phyloP scores from a whole-genome alignment of 2,113 vertebrate genomes.

The Labeo rohita region DNA sequence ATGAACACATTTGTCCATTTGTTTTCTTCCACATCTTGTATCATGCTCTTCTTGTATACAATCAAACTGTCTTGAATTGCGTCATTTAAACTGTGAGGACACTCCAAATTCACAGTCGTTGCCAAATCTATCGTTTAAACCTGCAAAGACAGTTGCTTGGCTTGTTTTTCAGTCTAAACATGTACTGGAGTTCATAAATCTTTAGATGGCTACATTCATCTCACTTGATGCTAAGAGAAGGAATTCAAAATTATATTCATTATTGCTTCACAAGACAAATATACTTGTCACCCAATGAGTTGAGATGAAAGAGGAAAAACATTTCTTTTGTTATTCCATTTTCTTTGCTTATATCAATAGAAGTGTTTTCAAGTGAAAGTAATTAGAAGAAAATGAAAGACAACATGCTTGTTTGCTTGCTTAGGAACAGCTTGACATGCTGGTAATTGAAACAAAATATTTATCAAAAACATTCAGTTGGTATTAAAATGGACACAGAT shows the following conservation, averaged over 20 bases:
- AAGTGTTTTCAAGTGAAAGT: constrained; percentile 30
- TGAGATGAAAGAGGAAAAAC: constrained; percentile 7
- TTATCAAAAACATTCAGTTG: constrained; percentile 21
- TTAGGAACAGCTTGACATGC: background rate
- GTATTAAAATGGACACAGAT: background rate
- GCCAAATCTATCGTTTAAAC: background rate
- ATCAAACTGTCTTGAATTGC: background rate
- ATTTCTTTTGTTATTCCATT: constrained; percentile 27
- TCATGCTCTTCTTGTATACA: background rate
- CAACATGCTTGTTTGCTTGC: constrained; percentile 17
- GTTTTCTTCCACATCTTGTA: background rate
- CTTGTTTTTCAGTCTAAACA: background rate
- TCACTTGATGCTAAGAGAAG: constrained; percentile 32
- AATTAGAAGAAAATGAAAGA: constrained; percentile 28
- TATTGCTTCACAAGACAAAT: constrained; percentile 36
- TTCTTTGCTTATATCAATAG: constrained; percentile 12
- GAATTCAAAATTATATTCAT: constrained; percentile 40
- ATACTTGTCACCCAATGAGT: constrained; percentile 17
- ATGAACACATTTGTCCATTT: background rate
- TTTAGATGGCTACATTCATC: constrained; percentile 6
- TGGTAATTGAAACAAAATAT: constrained; percentile 39
- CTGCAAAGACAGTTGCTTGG: background rate
- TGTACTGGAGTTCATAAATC: constrained; percentile 31
- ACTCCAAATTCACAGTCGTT: background rate
- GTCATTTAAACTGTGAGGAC: background rate